Percentiles rank a stretch among this genome's conserved stretches.
Conservation (phyloP, 2,797 vertebrate genomes). For the Hoplostethus mediterraneus region DNA sequence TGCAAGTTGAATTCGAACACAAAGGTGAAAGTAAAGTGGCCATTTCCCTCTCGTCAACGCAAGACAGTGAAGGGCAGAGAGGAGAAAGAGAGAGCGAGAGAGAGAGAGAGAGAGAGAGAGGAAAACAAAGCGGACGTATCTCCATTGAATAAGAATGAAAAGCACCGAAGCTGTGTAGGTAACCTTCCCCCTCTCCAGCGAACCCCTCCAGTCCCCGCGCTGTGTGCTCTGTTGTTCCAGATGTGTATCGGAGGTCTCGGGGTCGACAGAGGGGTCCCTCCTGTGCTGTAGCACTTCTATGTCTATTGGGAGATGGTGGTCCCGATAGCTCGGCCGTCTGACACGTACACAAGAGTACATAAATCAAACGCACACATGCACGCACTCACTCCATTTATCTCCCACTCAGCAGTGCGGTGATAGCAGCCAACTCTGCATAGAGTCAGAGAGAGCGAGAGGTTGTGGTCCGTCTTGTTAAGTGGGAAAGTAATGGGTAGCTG, state of each 20-base stretch:
- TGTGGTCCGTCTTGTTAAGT: slow-evolving; percentile 74
- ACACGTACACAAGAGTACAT: slow-evolving; percentile 86
- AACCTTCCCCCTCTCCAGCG: slow-evolving; percentile 1
- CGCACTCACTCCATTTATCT: slow-evolving; percentile 76
- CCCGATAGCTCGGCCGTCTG: slow-evolving; percentile 80
- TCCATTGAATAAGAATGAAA: slow-evolving; percentile 58
- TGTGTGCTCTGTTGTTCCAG: slow-evolving; percentile 77
- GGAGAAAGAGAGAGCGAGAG: slow-evolving; percentile 28
- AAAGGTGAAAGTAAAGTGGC: slow-evolving; percentile 40
- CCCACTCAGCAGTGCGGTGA: slow-evolving; percentile 64
- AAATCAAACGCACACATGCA: slow-evolving; percentile 82
- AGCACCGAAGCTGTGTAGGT: slow-evolving; percentile 25
- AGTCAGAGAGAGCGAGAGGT: slow-evolving; percentile 57
- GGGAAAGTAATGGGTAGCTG: slow-evolving; percentile 74
- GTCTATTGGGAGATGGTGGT: slow-evolving; percentile 85
- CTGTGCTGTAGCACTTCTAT: slow-evolving; percentile 79
- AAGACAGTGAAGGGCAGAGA: slow-evolving; percentile 29
- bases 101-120: slow-evolving; percentile 17
- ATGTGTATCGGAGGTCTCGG: slow-evolving; percentile 82
- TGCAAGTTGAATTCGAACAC: slow-evolving; percentile 38
- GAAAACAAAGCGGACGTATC: slow-evolving; percentile 36
- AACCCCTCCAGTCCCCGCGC: slow-evolving; percentile 40
- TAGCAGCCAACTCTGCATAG: slow-evolving; percentile 78
- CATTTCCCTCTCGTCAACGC: slow-evolving; percentile 26
- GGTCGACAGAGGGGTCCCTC: slow-evolving; percentile 81